Evolutionary conservation across 2,888 invertebrate species (phyloP).

Genomic region (Dioctria linearis): DNA sequence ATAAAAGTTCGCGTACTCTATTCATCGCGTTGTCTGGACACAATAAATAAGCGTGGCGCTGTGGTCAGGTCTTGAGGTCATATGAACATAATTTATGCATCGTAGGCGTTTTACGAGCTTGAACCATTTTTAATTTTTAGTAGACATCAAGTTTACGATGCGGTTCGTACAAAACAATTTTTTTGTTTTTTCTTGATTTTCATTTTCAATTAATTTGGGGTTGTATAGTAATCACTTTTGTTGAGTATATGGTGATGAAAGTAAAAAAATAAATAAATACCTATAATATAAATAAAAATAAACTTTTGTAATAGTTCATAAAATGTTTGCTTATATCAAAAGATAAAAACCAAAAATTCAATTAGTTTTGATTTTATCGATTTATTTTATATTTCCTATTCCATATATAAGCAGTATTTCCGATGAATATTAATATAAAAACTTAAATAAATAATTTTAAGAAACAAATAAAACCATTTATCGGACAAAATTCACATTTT

Average conservation of each 20-base stretch:
- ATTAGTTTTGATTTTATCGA: no score
- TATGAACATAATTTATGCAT: conserved; percentile 51
- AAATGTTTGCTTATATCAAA: no score
- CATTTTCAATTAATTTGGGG: conserved; percentile 23
- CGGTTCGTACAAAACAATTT: not conserved
- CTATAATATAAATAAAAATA: no score
- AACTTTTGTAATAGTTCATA: no score
- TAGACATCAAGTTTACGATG: conserved; percentile 32
- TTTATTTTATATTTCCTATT: no score
- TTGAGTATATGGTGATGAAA: not conserved
- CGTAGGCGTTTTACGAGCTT: conserved; percentile 41
- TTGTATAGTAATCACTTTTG: not conserved
- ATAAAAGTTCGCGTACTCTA: conserved; percentile 26
- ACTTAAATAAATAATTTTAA: no score
- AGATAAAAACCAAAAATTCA: no score
- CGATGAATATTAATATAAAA: no score
- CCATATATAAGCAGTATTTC: no score
- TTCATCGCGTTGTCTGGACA: conserved; percentile 48
- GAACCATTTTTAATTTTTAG: conserved; percentile 50
- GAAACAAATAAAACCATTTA: no score
- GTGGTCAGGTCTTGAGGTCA: conserved; percentile 52
- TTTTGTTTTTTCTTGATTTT: conserved; percentile 5
- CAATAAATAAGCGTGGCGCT: conserved; percentile 58
- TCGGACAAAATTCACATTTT: no score
- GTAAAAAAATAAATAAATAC: no score